These are phyloP conservation scores for Cyanistes caeruleus DNA, from an alignment of 2,113 vertebrate species.

Conservation along the genomic window DNA sequence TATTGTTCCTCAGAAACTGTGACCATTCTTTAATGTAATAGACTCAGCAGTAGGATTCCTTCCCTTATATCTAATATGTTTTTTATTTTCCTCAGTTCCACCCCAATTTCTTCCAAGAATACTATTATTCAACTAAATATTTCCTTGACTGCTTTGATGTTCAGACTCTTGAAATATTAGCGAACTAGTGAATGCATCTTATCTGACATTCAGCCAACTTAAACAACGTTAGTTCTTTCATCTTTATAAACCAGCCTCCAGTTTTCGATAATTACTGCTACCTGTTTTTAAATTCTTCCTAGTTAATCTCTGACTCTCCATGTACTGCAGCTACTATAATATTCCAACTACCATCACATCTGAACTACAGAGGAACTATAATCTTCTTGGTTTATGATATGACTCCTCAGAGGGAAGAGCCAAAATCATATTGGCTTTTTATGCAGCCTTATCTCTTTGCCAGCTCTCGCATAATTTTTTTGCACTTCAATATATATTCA, in stretches of 20 bases:
- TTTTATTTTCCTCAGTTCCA: background rate
- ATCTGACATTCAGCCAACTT: constrained; percentile 1
- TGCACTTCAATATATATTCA: background rate
- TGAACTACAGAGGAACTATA: background rate
- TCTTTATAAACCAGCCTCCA: constrained; percentile 17
- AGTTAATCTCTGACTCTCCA: background rate
- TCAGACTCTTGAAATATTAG: constrained; percentile 18
- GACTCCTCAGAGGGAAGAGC: background rate
- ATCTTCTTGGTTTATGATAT: background rate
- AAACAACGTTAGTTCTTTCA: constrained; percentile 17
- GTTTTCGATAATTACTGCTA: background rate
- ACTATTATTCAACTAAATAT: constrained; percentile 15
- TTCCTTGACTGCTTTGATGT: constrained; percentile 19
- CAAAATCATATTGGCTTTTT: background rate
- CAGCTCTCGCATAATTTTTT: background rate
- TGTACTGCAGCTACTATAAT: background rate
- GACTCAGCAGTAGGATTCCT: background rate
- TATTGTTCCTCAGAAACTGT: background rate
- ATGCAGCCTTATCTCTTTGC: background rate
- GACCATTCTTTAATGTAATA: background rate
- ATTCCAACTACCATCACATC: background rate
- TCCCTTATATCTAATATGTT: background rate
- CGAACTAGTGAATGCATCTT: background rate
- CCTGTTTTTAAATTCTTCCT: constrained; percentile 23
- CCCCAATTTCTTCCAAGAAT: background rate